Percentiles rank a stretch among this genome's conserved stretches.
These are phyloP conservation scores for Conops quadrifasciatus DNA, from an alignment of 2,888 invertebrate species.

Conservation along the genomic window DNA sequence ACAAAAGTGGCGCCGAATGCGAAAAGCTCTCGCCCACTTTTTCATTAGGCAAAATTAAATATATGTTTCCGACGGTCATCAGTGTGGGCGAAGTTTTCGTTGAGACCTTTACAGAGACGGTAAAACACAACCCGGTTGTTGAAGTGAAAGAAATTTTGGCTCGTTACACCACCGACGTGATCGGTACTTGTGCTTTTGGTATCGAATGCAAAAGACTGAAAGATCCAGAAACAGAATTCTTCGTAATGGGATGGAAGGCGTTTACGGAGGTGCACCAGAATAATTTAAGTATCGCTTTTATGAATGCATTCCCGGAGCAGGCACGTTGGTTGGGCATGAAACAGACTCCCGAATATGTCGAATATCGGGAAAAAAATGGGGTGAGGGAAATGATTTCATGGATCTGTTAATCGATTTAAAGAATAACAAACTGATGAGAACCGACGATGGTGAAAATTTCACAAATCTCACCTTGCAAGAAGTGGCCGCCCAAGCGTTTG, in stretches of 20 bases:
- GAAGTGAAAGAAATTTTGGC: slow-evolving; percentile 65
- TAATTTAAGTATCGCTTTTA: slow-evolving; percentile 28
- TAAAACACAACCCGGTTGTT: slow-evolving; percentile 50
- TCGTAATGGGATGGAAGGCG: slow-evolving; percentile 50
- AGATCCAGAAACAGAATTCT: slow-evolving; percentile 62
- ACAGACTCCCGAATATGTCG: slow-evolving; percentile 47
- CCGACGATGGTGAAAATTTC: slow-evolving; percentile 49
- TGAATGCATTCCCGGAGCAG: slow-evolving; percentile 48
- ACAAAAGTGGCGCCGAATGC: slow-evolving; percentile 59
- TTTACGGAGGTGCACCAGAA: slow-evolving; percentile 46
- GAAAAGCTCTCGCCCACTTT: slow-evolving; percentile 61
- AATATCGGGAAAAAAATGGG: slow-evolving; percentile 52
- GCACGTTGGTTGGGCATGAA: slow-evolving; percentile 49
- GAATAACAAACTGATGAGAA: slow-evolving; percentile 56
- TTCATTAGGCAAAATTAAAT: slow-evolving; percentile 59
- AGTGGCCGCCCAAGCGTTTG: slow-evolving; percentile 57
- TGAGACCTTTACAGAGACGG: slow-evolving; percentile 41
- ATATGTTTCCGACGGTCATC: slow-evolving; percentile 55
- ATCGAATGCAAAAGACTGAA: slow-evolving; percentile 65
- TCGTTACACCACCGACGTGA: slow-evolving; percentile 67
- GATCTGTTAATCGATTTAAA: slow-evolving; percentile 68
- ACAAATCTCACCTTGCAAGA: slow-evolving; percentile 54
- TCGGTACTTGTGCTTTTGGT: slow-evolving; percentile 66
- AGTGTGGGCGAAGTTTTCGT: slow-evolving; percentile 48
- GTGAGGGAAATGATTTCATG: slow-evolving; percentile 69